A percentile compares a stretch with the other conserved stretches of the same genome.
These are phyloP conservation scores for Hephaestus fuliginosus DNA, from an alignment of 2,797 vertebrate genomes.

Conservation along the genomic window DNA sequence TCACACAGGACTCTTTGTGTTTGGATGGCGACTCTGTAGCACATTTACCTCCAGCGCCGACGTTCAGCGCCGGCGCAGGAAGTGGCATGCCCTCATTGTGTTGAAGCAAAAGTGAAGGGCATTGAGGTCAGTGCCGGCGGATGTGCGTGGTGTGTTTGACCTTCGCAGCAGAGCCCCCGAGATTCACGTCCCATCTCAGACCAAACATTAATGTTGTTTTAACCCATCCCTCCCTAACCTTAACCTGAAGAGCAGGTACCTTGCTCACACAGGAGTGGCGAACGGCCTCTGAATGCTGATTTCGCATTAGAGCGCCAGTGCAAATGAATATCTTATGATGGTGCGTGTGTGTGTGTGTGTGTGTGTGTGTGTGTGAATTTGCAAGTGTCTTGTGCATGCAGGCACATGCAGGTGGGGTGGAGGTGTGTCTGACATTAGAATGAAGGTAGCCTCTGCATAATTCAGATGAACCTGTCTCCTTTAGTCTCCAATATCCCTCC, in stretches of 20 bases:
- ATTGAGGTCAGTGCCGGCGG: not conserved
- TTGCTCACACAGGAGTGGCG: not conserved
- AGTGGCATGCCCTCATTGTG: conserved; percentile 12
- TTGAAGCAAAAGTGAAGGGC: conserved; percentile 25
- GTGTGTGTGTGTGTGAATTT: conserved; percentile 3
- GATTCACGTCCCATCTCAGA: not conserved
- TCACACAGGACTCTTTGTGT: conserved; percentile 42
- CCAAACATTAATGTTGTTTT: conserved; percentile 9
- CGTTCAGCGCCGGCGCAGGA: conserved; percentile 10
- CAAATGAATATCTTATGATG: conserved; percentile 30
- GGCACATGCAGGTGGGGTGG: conserved; percentile 45
- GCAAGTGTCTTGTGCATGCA: conserved; percentile 12
- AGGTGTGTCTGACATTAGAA: conserved; percentile 71
- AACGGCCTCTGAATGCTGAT: conserved; percentile 28
- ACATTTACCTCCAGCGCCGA: conserved; percentile 20
- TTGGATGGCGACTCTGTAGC: conserved; percentile 35
- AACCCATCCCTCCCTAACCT: not conserved
- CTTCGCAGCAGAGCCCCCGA: not conserved
- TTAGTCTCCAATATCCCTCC: conserved; percentile 49
- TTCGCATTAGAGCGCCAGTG: conserved; percentile 20
- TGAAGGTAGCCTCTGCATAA: conserved; percentile 74
- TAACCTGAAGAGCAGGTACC: not conserved
- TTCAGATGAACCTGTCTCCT: conserved; percentile 74
- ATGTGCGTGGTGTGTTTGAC: conserved; percentile 3
- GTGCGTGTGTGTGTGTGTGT: conserved; percentile 6